Percentiles rank a stretch among this genome's conserved stretches.
Conservation (phyloP, 2,888 invertebrate genomes). For the Branchinecta sandiegonensis region DNA sequence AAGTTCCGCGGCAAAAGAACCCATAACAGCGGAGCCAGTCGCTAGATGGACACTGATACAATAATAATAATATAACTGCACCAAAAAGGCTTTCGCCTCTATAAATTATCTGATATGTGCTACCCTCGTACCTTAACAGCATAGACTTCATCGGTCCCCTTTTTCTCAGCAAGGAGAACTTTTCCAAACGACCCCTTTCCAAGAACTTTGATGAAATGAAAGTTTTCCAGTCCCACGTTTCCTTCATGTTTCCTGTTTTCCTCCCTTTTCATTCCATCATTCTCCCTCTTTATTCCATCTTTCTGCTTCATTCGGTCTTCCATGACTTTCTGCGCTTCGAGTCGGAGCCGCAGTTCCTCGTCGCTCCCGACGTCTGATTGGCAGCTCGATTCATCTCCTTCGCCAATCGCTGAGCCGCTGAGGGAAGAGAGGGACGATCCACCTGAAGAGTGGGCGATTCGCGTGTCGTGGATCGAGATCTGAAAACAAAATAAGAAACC, state of each 20-base stretch:
- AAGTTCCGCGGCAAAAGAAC: too few relatives aligned
- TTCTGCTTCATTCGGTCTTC: slow-evolving; percentile 37
- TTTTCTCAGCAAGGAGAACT: slow-evolving; percentile 86
- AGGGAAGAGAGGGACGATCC: neutral
- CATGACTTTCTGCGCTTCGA: slow-evolving; percentile 35
- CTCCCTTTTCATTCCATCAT: slow-evolving; percentile 24
- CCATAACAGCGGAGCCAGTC: too few relatives aligned
- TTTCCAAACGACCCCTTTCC: slow-evolving; percentile 98
- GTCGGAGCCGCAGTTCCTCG: slow-evolving; percentile 31
- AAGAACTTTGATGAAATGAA: slow-evolving; percentile 92
- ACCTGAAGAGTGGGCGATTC: neutral
- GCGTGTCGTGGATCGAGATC: slow-evolving; percentile 1
- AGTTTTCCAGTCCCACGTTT: slow-evolving; percentile 67
- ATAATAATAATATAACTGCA: too few relatives aligned
- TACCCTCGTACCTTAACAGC: slow-evolving; percentile 40
- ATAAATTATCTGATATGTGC: too few relatives aligned
- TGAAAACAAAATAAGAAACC: neutral
- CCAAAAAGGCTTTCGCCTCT: too few relatives aligned
- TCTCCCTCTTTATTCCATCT: slow-evolving; percentile 30
- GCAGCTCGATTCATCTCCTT: neutral
- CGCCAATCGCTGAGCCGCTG: neutral
- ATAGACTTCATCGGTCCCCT: slow-evolving; percentile 69
- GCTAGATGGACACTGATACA: too few relatives aligned
- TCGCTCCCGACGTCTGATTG: slow-evolving; percentile 30
- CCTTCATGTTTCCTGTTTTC: slow-evolving; percentile 27